Base-by-base conservation (phyloP, 2,888 invertebrate species). In the Drosophila subsilvestris region DNA sequence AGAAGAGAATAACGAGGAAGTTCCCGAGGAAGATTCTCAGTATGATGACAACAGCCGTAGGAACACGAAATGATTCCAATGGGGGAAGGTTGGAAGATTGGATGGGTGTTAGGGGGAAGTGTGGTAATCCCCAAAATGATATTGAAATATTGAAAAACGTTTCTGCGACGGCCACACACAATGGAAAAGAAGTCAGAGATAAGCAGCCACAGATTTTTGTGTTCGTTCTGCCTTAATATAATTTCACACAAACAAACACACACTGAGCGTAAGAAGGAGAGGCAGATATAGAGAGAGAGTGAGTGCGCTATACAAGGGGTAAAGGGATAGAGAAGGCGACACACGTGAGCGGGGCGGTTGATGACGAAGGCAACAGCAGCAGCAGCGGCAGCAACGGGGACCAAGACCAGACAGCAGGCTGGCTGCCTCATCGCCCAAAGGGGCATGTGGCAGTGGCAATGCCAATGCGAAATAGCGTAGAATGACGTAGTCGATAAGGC, bases 61-160 rank as follows among this genome's bases (percentile, higher is more conserved):
- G 6, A 25, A 6, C 6, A 25, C 25, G 4, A 12, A 32, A 32
- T 22, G 5, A 32, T 4, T 25, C 25, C 4, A 22, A 22, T 22
- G 22, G 22, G 22, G 4, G 25, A 32, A 14, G n/a, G n/a, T n/a
- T 32, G 12, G 12, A 12, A 5, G 14, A 3, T 12, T 32, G 10
- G 3, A 29, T 29, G 20, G 20, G 20, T 29, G 12, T 12, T 32
- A 14, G 37, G n/a, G n/a, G n/a, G 37, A 37, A n/a, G 37, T n/a
- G 37, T 37, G 7, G 37, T n/a, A n/a, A n/a, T 37, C 37, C 2
- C n/a, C n/a, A 6, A n/a, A 37, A 27, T 9, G 14, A n/a, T 37
- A 37, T 37, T n/a, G 37, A 75, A 80, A 88, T 88, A 86, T 88
- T 83, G 83, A 87, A 82, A 85, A 76, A 85, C 79, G 79, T 82